Evolutionary conservation across 92 coral and sea anemone genomes (phyloP).

Genomic region (Metridium senile): DNA sequence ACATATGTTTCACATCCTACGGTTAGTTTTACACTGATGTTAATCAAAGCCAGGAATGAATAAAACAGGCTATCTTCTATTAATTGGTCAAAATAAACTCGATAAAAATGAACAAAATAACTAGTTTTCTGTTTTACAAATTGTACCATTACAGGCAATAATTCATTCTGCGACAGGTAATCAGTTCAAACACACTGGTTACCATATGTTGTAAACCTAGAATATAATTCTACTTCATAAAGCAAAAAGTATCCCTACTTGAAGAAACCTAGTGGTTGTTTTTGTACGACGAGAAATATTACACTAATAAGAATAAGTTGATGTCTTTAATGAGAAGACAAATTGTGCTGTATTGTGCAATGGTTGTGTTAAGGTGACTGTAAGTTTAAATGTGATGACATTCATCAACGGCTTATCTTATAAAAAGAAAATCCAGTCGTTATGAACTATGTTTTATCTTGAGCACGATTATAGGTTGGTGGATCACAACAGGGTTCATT

Average conservation of each 20-base stretch:
- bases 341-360: no score
- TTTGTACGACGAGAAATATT: no score
- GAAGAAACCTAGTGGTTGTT: no score
- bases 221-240: neutral
- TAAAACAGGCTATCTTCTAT: neutral
- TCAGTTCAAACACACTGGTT: neutral
- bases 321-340: no score
- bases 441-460: neutral
- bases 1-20: neutral
- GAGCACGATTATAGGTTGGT: neutral
- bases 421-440: constrained; percentile 30
- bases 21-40: neutral
- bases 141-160: no score
- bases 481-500: neutral
- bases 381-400: constrained; percentile 21
- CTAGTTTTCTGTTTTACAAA: neutral
- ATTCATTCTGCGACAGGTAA: neutral
- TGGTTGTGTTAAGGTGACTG: neutral
- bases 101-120: neutral
- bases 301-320: no score
- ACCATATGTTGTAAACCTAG: constrained; percentile 6
- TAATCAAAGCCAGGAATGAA: neutral
- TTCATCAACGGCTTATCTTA: constrained; percentile 29
- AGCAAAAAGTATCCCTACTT: neutral
- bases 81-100: neutral